Percentiles rank a stretch among this genome's conserved stretches.
phyloP scores from a whole-genome alignment of 2,888 invertebrate species.

The Caprella mutica region DNA sequence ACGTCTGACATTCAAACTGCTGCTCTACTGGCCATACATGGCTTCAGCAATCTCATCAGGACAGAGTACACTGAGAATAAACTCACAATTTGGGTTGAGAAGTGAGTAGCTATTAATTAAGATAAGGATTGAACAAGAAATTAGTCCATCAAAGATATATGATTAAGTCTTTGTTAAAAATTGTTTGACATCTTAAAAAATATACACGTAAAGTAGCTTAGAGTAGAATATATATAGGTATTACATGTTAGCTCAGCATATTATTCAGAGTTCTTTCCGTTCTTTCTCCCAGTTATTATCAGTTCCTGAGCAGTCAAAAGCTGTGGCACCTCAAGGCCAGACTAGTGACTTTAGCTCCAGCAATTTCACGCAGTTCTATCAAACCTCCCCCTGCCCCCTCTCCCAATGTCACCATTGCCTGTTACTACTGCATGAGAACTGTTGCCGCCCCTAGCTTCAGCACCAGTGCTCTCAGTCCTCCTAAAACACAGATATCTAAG shows the following conservation, averaged over 20 bases:
- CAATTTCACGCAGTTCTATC: too few relatives aligned
- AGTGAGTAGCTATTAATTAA: too few relatives aligned
- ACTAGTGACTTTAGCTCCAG: constrained; percentile 57
- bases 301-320: constrained; percentile 75
- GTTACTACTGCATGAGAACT: constrained; percentile 90
- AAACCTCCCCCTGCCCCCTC: constrained; percentile 33
- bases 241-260: constrained; percentile 2
- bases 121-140: too few relatives aligned
- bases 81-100: constrained; percentile 44
- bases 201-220: too few relatives aligned
- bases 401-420: constrained; percentile 60
- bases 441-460: constrained; percentile 54
- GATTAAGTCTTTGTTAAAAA: too few relatives aligned
- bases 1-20: constrained; percentile 87
- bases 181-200: too few relatives aligned
- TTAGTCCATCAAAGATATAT: too few relatives aligned
- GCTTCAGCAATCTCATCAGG: constrained; percentile 56
- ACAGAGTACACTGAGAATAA: constrained; percentile 44
- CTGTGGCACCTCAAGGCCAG: constrained; percentile 80
- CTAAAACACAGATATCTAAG: too few relatives aligned
- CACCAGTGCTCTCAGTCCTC: too few relatives aligned
- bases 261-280: too few relatives aligned
- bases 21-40: constrained; percentile 64
- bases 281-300: constrained; percentile 55
- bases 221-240: too few relatives aligned